A percentile compares a stretch with the other conserved stretches of the same genome.
Conservation (phyloP, 37 sponge, comb jelly and placozoan genomes). For the Petrosia ficiformis region DNA sequence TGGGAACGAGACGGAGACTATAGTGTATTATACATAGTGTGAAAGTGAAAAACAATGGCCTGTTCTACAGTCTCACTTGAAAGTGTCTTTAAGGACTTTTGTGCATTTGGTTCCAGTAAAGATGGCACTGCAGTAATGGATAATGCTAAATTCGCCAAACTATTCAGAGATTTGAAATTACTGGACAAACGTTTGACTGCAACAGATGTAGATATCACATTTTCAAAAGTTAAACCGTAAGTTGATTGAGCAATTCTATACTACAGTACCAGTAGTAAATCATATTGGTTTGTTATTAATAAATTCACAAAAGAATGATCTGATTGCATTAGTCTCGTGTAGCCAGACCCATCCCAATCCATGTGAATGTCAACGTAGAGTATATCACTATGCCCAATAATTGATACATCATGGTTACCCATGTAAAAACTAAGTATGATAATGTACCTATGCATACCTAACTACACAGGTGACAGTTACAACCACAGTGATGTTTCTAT, state of each 20-base stretch:
- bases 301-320: background rate
- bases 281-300: background rate
- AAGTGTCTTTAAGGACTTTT: constrained; percentile 47
- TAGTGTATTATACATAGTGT: too few species aligned
- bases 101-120: constrained; percentile 57
- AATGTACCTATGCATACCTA: too few species aligned
- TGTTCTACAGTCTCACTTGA: constrained; percentile 19
- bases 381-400: too few species aligned
- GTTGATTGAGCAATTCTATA: background rate
- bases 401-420: too few species aligned
- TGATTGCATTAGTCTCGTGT: background rate
- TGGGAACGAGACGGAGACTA: too few species aligned
- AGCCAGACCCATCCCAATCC: too few species aligned
- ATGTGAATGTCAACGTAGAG: too few species aligned
- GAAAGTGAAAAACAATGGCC: background rate
- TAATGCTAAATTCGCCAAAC: constrained; percentile 83
- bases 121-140: constrained; percentile 62
- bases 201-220: constrained; percentile 90
- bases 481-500: too few species aligned
- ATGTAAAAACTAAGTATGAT: too few species aligned
- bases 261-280: background rate
- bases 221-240: constrained; percentile 69
- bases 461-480: too few species aligned
- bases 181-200: constrained; percentile 77
- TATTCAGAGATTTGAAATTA: constrained; percentile 71